Percentiles rank a stretch among this genome's conserved stretches.
These are phyloP conservation scores for Diadema setosum DNA, from an alignment of 35 echinoderm and acorn worm species.

Conservation along the genomic window DNA sequence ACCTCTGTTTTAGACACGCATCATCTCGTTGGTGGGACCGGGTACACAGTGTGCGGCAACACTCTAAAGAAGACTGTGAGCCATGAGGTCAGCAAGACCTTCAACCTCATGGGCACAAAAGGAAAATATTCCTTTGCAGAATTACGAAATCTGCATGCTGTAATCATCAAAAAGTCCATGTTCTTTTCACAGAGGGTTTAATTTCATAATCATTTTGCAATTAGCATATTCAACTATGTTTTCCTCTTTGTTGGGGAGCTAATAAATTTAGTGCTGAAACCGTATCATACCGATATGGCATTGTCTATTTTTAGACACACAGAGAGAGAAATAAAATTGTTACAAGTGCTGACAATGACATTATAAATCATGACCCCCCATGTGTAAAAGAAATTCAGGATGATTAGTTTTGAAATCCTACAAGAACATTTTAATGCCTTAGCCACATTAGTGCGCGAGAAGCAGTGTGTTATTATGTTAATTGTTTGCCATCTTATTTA, in stretches of 20 bases:
- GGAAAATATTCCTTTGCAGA: neutral
- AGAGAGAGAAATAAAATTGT: no score
- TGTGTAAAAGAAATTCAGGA: no score
- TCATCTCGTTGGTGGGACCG: neutral
- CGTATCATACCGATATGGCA: neutral
- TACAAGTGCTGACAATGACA: no score
- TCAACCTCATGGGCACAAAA: neutral
- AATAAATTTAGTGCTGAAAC: neutral
- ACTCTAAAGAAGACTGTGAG: neutral
- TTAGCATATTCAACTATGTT: neutral
- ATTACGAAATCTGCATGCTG: neutral
- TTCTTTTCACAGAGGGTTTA: neutral
- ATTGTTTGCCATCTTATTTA: no score
- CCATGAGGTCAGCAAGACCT: neutral
- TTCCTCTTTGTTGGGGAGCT: neutral
- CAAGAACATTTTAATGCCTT: no score
- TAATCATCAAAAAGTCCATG: neutral
- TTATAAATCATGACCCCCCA: no score
- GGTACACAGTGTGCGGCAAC: neutral
- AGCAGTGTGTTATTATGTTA: no score
- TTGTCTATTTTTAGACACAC: no score
- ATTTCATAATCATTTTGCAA: neutral
- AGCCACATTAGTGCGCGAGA: no score
- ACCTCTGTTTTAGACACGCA: neutral
- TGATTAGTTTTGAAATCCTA: no score